Evolutionary conservation across 2,888 invertebrate genomes (phyloP), one percentile per base, ranked within the genome.

Genomic region (Drymonia ruficornis): DNA sequence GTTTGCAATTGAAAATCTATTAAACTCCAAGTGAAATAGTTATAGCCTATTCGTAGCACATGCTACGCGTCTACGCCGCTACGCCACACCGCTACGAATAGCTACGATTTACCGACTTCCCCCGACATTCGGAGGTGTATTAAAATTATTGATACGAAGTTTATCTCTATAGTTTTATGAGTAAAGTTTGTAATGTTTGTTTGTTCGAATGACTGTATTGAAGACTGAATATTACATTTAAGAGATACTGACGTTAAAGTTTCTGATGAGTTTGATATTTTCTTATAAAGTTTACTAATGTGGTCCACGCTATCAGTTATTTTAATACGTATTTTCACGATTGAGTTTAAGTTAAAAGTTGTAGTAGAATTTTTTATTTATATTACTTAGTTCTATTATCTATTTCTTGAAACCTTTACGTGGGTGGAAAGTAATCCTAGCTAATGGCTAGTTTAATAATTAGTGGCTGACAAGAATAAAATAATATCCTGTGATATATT

Each of bases 11-110:
- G 63, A 62, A 70, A 75, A 65, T 62, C 70, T 67, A 75, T 68
- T 63, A 67, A 67, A 66, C 18, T 49, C 61, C 61, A 42, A 62
- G 63, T 67, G 56, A 65, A 70, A 72, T 70, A 67, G 65, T 67
- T 74, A 66, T 63, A 66, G 73, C 63, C 70, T 63, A 76, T 76
- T 70, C 76, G 77, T 80, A 80, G 76, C 78, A 76, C 63, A 67
- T 78, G 77, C 77, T 80, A 79, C 79, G 72, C 56, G 55, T 44
- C 66, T 61, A 63, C 72, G 51, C 13, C 52, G 67, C 59, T 57
- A 47, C 59, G 59, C 5, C 51, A 53, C 54, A 7, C 23, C 23
- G 23, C 23, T 23, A 23, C n/a, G 23, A 50, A 56, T 36, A 47
- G 55, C 66, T 70, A 64, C 70, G 64, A 61, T 58, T 64, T 71